These are phyloP conservation scores for Acromyrmex heyeri DNA, from an alignment of 1,140 invertebrate species.

Conservation along the genomic window DNA sequence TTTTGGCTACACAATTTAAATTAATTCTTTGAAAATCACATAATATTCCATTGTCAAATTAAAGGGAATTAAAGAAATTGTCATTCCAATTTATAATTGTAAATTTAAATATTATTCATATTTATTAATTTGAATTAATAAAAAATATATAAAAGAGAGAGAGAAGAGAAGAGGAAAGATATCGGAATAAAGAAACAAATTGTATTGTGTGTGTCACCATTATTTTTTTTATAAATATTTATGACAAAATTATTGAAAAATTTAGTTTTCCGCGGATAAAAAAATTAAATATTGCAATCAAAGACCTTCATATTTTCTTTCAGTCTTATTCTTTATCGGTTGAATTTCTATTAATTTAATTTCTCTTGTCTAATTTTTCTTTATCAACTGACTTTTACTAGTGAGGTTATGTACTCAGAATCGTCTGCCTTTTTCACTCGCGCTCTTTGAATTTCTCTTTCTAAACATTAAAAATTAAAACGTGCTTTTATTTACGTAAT, in stretches of 20 bases:
- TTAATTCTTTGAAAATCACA: conserved; percentile 27
- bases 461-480: background rate
- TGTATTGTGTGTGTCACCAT: background rate
- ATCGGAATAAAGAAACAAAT: conserved; percentile 16
- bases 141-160: conserved; percentile 58
- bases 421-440: background rate
- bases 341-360: background rate
- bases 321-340: background rate
- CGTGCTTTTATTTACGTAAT: background rate
- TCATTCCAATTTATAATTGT: conserved; percentile 63
- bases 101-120: conserved; percentile 70
- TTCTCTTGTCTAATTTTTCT: background rate
- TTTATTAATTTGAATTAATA: conserved; percentile 75
- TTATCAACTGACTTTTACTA: background rate
- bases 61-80: conserved; percentile 15
- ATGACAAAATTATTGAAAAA: background rate
- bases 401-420: background rate
- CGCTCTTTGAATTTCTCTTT: background rate
- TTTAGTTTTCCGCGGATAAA: background rate
- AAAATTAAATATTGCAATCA: background rate
- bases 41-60: conserved; percentile 35
- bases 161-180: background rate
- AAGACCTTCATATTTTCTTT: background rate
- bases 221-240: background rate
- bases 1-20: background rate